Conservation (phyloP, 2,113 vertebrate genomes). For the Heterotilapia buettikoferi region DNA sequence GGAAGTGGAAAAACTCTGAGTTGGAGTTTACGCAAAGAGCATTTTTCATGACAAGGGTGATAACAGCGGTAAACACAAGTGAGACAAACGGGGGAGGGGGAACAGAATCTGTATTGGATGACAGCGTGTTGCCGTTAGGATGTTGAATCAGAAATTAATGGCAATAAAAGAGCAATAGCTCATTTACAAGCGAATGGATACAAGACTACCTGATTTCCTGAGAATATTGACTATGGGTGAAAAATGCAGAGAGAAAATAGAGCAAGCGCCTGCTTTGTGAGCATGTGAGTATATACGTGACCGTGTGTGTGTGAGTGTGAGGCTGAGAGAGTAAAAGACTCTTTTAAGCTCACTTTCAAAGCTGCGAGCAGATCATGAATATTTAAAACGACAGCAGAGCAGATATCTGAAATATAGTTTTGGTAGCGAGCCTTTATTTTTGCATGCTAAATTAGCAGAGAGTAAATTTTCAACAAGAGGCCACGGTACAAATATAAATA, state of each 20-base stretch:
- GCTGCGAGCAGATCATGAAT: slow-evolving; percentile 56
- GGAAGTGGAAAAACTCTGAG: background rate
- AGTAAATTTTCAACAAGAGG: slow-evolving; percentile 4
- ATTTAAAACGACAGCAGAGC: slow-evolving; percentile 40
- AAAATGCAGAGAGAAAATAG: background rate
- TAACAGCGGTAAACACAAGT: background rate
- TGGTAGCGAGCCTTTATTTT: background rate
- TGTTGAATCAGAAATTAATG: slow-evolving; percentile 61
- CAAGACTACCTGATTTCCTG: slow-evolving; percentile 45
- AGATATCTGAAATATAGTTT: slow-evolving; percentile 42
- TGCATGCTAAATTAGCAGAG: slow-evolving; percentile 28
- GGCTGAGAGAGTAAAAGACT: slow-evolving; percentile 1
- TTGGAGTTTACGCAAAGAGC: background rate
- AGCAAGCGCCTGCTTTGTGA: background rate
- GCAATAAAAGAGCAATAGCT: slow-evolving; percentile 36
- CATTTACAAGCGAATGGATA: slow-evolving; percentile 50
- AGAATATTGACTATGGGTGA: slow-evolving; percentile 23
- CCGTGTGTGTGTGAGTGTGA: background rate
- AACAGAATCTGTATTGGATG: background rate
- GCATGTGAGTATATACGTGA: background rate
- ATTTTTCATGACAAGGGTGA: background rate
- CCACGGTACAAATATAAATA: slow-evolving; percentile 19
- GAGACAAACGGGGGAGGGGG: background rate
- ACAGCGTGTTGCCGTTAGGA: slow-evolving; percentile 29
- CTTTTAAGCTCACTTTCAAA: slow-evolving; percentile 56